Conservation (phyloP, 2,888 invertebrate genomes). For the Actias luna region DNA sequence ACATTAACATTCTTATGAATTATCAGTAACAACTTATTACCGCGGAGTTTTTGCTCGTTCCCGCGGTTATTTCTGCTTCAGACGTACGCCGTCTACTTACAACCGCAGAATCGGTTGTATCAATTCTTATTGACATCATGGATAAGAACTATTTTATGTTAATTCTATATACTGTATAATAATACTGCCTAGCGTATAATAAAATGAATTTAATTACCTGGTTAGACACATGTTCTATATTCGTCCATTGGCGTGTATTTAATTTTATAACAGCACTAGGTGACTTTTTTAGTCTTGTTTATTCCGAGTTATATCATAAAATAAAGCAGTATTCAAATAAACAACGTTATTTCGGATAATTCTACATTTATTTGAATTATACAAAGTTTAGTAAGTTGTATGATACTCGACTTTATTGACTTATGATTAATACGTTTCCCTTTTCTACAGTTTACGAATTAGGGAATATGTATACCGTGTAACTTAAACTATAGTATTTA, state of each 20-base stretch:
- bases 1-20: neutral
- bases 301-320: no score
- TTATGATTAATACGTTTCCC: no score
- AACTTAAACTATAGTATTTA: no score
- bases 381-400: no score
- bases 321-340: no score
- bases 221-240: neutral
- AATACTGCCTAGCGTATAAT: neutral
- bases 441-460: no score
- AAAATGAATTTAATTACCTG: neutral
- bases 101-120: neutral
- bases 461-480: no score
- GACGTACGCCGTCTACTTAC: neutral
- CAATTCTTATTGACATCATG: neutral
- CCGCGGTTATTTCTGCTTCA: neutral
- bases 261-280: neutral
- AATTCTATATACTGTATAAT: neutral
- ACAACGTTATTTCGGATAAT: no score
- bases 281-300: neutral
- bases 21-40: conserved; percentile 1
- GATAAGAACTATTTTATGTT: neutral
- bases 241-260: neutral
- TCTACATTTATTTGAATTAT: no score
- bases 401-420: no score
- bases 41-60: neutral